Evolutionary conservation across 2,113 vertebrate species (phyloP), one percentile per base, ranked within the genome.

Genomic region (Thryonomys swinderianus): DNA sequence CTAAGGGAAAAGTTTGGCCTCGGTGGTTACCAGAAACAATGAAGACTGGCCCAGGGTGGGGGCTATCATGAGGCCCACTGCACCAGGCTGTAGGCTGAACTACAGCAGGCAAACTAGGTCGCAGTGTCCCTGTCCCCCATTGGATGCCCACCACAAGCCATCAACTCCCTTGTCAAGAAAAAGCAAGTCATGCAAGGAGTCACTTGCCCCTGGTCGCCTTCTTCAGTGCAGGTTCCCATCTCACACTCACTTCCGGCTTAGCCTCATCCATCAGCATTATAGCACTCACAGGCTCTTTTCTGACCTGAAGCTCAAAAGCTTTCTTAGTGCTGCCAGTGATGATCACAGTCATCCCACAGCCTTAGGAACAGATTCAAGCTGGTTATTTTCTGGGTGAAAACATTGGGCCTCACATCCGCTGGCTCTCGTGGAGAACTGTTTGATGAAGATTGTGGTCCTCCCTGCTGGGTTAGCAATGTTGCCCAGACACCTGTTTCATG

Each of bases 271-370:
- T 73, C 79, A 40, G 2, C 48, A 16, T 79, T 27, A 18, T 0
- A 73, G 17, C 48, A 61, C 12, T 20, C 64, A n/a, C n/a, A 55
- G 40, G 62, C 55, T 96, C 45, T 67, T 61, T 30, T 42, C 66
- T 74, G 82, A 88, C 78, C 55, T 92, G 71, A 73, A 84, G 78
- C 88, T 92, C 93, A 91, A 90, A 85, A 85, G 82, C 3, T 66
- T 79, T 53, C 34, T 0, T 17, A 32, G 40, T 85, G 57, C 42
- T 62, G 23, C 73, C 48, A 3, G 42, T 79, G 85, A 61, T 67
- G 59, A 88, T 88, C 82, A 83, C 0, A 79, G 76, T 51, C 78
- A n/a, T 67, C 59, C 78, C 88, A 51, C 53, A 45, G 92, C 7
- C n/a, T 55, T 13, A 21, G 0, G 40, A 82, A 74, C n/a, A 78